Evolutionary conservation across 2,797 vertebrate genomes (phyloP), one percentile per base, ranked within the genome.

Genomic region (Gastrophryne carolinensis): DNA sequence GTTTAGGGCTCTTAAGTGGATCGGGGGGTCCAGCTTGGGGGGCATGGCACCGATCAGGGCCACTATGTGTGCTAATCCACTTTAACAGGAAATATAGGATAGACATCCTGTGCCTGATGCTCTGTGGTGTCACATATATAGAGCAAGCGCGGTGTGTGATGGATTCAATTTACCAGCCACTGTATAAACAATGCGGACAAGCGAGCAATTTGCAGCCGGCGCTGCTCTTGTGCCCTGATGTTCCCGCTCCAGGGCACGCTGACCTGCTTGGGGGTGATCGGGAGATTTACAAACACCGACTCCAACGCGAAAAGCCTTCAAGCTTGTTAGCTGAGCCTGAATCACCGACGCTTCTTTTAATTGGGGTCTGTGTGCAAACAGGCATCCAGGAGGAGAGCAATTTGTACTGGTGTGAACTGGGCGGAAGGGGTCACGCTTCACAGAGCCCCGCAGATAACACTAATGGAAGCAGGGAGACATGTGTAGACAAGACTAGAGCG

Each of bases 81-180:
- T n/a, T n/a, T n/a, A n/a, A n/a, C n/a, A n/a, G n/a, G n/a, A n/a
- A n/a, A n/a, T n/a, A n/a, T n/a, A n/a, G n/a, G n/a, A n/a, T n/a
- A n/a, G n/a, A n/a, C n/a, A n/a, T n/a, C n/a, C n/a, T n/a, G n/a
- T n/a, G n/a, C n/a, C n/a, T n/a, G n/a, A n/a, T n/a, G n/a, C n/a
- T 29, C 30, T 17, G 3, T 9, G 9, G 21, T 11, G 27, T 54
- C 30, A 53, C 12, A 27, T 23, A 67, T 67, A 58, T 50, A 41
- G 34, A 37, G 26, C 41, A n/a, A 32, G 68, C 9, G 13, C 13
- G 3, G 13, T 17, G 9, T 17, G 9, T 72, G 57, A 72, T 57
- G 62, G 57, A 72, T 72, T 29, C 56, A 72, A 72, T 72, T 62
- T 72, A 62, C 10, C 52, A 34, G 7, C 41, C 5, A 41, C 23